Evolutionary conservation across 1,140 invertebrate genomes (phyloP), one percentile per base, ranked within the genome.

Genomic region (Galendromus occidentalis): DNA sequence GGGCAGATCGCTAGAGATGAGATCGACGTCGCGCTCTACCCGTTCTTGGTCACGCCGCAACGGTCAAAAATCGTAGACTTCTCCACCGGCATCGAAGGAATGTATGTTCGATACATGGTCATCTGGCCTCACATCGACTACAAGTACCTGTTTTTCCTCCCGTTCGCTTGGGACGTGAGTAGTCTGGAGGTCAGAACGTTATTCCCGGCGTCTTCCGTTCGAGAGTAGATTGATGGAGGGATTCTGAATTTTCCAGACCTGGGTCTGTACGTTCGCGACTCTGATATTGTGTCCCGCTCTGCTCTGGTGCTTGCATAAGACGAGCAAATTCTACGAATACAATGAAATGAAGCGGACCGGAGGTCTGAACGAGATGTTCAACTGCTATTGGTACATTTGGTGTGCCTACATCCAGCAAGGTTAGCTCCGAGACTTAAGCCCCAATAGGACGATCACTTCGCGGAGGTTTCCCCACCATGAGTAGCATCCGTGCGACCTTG

Each of bases 401-500:
- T 88, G 88, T 0, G 87, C 90, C 17, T 76, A 92, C 51, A 76
- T 93, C 17, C 88, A 92, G 72, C 90, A 93, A 85, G 88, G 88
- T 88, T 73, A 70, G n/a, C 33, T n/a, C n/a, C n/a, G n/a, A n/a
- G n/a, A n/a, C n/a, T n/a, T n/a, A n/a, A n/a, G n/a, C n/a, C n/a
- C n/a, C n/a, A n/a, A n/a, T n/a, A n/a, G n/a, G n/a, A n/a, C n/a
- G n/a, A n/a, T n/a, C n/a, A n/a, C n/a, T n/a, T n/a, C n/a, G n/a
- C n/a, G n/a, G n/a, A n/a, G n/a, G n/a, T n/a, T n/a, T n/a, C n/a
- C n/a, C n/a, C n/a, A n/a, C n/a, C n/a, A n/a, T n/a, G n/a, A n/a
- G n/a, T n/a, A n/a, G n/a, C n/a, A n/a, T n/a, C n/a, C n/a, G n/a
- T n/a, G n/a, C n/a, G n/a, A n/a, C n/a, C n/a, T n/a, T n/a, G n/a